phyloP scores from a whole-genome alignment of 2,888 invertebrate species.

The Laspeyria flexula region DNA sequence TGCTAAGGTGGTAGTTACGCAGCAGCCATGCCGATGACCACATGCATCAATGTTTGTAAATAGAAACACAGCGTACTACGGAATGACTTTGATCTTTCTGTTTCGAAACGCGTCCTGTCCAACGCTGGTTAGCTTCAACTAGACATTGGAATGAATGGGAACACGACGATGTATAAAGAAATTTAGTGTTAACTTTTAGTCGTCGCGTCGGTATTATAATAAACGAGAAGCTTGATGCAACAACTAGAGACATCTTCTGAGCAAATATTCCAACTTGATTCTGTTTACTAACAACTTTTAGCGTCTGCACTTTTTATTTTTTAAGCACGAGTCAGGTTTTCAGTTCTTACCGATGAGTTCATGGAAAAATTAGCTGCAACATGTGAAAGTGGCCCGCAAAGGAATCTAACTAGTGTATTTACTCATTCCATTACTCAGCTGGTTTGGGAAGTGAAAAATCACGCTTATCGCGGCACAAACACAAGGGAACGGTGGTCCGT shows the following conservation, averaged over 20 bases:
- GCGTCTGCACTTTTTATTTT: conserved; percentile 29
- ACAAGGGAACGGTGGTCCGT: conserved; percentile 76
- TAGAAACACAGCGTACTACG: conserved; percentile 75
- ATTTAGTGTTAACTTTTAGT: conserved; percentile 11
- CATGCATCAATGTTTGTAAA: conserved; percentile 86
- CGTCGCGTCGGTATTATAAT: neutral
- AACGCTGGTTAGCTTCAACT: conserved; percentile 53
- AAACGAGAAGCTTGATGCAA: conserved; percentile 44
- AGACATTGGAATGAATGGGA: conserved; percentile 39
- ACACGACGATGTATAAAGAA: conserved; percentile 52
- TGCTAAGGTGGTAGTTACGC: conserved; percentile 81
- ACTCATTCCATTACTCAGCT: conserved; percentile 76
- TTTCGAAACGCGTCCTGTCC: conserved; percentile 54
- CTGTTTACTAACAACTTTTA: conserved; percentile 76
- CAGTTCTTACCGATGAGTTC: conserved; percentile 51
- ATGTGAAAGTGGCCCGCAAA: conserved; percentile 69
- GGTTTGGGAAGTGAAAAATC: conserved; percentile 84
- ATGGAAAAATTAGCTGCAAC: conserved; percentile 69
- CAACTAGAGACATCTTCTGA: conserved; percentile 65
- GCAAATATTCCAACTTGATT: conserved; percentile 56
- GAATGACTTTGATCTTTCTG: conserved; percentile 62
- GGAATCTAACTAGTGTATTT: conserved; percentile 73
- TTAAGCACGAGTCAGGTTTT: conserved; percentile 38
- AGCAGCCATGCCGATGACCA: conserved; percentile 84
- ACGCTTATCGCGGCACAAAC: conserved; percentile 81